Percentiles rank a stretch among this genome's conserved stretches.
phyloP scores from a whole-genome alignment of 1,140 invertebrate species.

The Temnothorax longispinosus region DNA sequence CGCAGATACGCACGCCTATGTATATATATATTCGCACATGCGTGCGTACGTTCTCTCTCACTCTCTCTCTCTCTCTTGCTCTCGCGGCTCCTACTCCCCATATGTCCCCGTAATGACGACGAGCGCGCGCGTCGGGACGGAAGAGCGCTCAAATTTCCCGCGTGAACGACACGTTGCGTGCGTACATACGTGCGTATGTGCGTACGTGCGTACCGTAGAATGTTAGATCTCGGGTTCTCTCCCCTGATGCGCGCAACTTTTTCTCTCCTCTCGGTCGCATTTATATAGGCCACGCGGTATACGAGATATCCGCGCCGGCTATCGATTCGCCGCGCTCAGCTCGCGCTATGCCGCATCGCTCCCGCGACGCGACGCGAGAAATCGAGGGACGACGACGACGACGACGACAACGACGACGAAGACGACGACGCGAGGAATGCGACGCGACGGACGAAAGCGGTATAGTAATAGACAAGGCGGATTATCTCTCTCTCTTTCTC shows the following conservation, averaged over 20 bases:
- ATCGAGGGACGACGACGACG: constrained; percentile 30
- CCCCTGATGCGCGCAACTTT: constrained; percentile 22
- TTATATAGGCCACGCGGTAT: constrained; percentile 61
- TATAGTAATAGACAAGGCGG: constrained; percentile 30
- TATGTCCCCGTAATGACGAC: constrained; percentile 70
- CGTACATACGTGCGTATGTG: constrained; percentile 2
- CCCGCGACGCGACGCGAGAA: constrained; percentile 36
- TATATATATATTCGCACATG: constrained; percentile 39
- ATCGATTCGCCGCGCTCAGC: constrained; percentile 41
- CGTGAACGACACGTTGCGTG: constrained; percentile 64
- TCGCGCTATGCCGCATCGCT: constrained; percentile 43
- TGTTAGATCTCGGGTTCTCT: constrained; percentile 44
- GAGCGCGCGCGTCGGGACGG: constrained; percentile 69
- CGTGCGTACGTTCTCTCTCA: constrained; percentile 36
- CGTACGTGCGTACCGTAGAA: constrained; percentile 21
- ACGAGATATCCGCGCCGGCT: constrained; percentile 48
- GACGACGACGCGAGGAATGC: constrained; percentile 18
- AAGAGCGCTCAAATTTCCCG: constrained; percentile 78
- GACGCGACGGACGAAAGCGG: constrained; percentile 28
- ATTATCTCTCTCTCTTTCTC: constrained; percentile 40
- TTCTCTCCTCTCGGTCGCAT: constrained; percentile 25
- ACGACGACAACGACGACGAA: background rate
- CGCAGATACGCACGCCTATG: constrained; percentile 39
- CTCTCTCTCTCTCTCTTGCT: constrained; percentile 5
- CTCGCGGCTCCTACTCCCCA: constrained; percentile 57